These are phyloP conservation scores for Melangyna quadrimaculata DNA, from an alignment of 2,888 invertebrate genomes.

Conservation along the genomic window DNA sequence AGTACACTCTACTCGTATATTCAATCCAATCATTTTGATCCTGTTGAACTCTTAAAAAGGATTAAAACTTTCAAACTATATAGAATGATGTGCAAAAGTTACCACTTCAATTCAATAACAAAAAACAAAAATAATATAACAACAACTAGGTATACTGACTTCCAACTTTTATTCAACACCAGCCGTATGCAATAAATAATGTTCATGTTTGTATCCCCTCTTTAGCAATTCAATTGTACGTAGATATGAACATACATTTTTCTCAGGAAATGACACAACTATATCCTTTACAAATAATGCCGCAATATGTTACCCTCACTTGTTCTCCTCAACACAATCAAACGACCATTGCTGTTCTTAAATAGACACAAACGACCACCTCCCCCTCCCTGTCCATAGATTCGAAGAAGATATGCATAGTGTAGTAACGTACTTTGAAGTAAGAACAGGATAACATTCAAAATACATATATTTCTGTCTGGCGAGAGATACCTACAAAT, in stretches of 20 bases:
- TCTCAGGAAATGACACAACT: slow-evolving; percentile 26
- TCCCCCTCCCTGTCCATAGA: slow-evolving; percentile 8
- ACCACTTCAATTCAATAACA: neutral
- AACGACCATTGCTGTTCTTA: slow-evolving; percentile 49
- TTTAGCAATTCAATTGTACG: slow-evolving; percentile 53
- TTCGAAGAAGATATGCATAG: neutral
- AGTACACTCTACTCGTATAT: too few relatives aligned
- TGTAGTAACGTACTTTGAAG: neutral
- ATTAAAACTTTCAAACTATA: neutral
- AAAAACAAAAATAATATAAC: neutral
- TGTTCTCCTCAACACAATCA: slow-evolving; percentile 47
- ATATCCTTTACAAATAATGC: slow-evolving; percentile 43
- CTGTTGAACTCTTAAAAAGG: neutral
- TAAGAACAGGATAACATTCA: slow-evolving; percentile 17
- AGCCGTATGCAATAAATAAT: slow-evolving; percentile 12
- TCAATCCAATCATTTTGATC: neutral
- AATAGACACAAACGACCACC: slow-evolving; percentile 63
- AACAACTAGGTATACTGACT: neutral
- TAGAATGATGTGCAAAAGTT: slow-evolving; percentile 2
- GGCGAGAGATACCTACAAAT: slow-evolving; percentile 33
- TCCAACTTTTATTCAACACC: slow-evolving; percentile 4
- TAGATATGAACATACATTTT: slow-evolving; percentile 21
- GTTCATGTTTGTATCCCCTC: slow-evolving; percentile 17
- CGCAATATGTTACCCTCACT: slow-evolving; percentile 54
- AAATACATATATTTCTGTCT: neutral